Evolutionary conservation across 30 jellyfish, hydroid and myxozoan species (phyloP).

Genomic region (Rhopilema esculentum): DNA sequence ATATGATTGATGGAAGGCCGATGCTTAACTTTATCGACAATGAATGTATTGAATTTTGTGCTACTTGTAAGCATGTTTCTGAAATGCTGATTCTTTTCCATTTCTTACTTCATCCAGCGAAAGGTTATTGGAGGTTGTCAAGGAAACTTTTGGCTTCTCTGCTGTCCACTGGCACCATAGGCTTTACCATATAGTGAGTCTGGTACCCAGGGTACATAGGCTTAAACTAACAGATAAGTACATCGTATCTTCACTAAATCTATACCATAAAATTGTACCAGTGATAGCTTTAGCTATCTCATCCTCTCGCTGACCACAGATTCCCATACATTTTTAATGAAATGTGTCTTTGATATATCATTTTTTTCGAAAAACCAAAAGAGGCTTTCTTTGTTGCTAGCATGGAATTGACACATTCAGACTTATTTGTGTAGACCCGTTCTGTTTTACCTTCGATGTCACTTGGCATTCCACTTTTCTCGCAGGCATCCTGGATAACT

Average conservation of each 20-base stretch:
- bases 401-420: conserved; percentile 1
- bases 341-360: background rate
- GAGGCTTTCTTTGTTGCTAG: background rate
- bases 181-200: too few relatives aligned
- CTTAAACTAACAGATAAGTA: background rate
- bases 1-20: too few relatives aligned
- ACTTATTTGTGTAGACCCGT: background rate
- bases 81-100: too few relatives aligned
- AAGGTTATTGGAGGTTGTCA: too few relatives aligned
- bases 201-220: too few relatives aligned
- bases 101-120: too few relatives aligned
- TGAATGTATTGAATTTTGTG: too few relatives aligned
- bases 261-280: background rate
- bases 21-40: too few relatives aligned
- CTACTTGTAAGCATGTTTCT: too few relatives aligned
- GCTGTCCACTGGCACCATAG: background rate
- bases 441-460: background rate
- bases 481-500: background rate
- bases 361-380: background rate
- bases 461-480: background rate
- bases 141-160: background rate
- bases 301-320: background rate
- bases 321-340: background rate
- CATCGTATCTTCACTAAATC: background rate
- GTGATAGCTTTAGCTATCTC: too few relatives aligned